Base-by-base conservation (phyloP, 2,113 vertebrate genomes). In the Chloroceryle aenea region DNA sequence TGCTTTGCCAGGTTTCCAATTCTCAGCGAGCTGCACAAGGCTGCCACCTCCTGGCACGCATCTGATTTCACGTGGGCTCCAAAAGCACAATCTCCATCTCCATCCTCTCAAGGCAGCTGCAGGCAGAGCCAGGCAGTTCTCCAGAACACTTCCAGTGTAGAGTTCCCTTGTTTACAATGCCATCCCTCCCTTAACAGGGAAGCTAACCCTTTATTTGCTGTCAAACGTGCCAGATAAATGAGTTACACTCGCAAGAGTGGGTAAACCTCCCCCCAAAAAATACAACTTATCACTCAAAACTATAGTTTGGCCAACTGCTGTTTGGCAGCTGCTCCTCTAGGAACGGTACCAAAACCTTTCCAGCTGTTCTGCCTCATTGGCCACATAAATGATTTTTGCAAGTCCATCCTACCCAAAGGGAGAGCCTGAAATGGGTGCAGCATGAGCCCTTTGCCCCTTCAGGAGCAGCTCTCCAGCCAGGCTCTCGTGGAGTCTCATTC, bases 1-100 rank as follows among this genome's bases (percentile, higher is more conserved):
- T 9, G 5, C 47, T 26, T 59, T 6, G 12, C 6, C 0, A 4
- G 9, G 23, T 19, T 43, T n/a, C 18, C 6, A 16, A 7, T 1
- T 45, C 30, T 29, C 14, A 0, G 68, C 76, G 52, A 56, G 83
- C 38, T 64, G 87, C 52, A 53, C 82, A 80, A 5, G 56, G 66
- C 92, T 48, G 97, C 97, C 97, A 96, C 53, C 97, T 93, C 43
- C 94, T 87, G 97, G 96, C 56, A 86, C 30, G 42, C 66, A 20
- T 42, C 42, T 50, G 47, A 88, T 63, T 61, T 62, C 42, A 8
- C 0, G 4, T 1, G 10, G 14, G 16, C 34, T 43, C 45, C 12
- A 17, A 25, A 47, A 27, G 11, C 1, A 13, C 32, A 16, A 42
- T 5, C 9, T 52, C 36, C 25, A 3, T 6, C 48, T 52, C 50